Evolutionary conservation across 2,113 vertebrate genomes (phyloP).

Genomic region (Catagonus wagneri): DNA sequence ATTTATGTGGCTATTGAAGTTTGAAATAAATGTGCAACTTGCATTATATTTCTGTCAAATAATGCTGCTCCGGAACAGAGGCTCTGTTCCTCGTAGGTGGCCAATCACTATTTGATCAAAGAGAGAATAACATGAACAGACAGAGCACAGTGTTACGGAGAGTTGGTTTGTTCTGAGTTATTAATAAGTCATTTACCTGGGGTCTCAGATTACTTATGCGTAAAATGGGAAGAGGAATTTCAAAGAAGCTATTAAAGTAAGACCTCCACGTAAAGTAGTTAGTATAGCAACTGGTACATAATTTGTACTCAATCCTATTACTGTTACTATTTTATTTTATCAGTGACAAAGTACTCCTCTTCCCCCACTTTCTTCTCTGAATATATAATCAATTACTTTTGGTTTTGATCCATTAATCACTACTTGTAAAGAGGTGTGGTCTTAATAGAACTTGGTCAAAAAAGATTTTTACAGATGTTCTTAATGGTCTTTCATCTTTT

Average conservation of each 20-base stretch:
- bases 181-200: background rate
- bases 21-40: no score
- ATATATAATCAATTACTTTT: background rate
- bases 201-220: background rate
- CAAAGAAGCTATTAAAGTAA: background rate
- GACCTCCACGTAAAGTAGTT: background rate
- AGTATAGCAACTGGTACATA: background rate
- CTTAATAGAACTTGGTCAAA: background rate
- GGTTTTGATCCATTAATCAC: background rate
- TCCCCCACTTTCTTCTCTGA: background rate
- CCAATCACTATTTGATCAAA: background rate
- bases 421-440: background rate
- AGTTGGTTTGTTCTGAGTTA: background rate
- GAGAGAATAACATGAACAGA: background rate
- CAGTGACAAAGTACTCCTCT: background rate
- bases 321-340: background rate
- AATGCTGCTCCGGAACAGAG: background rate
- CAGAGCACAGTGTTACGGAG: background rate
- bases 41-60: no score
- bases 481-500: background rate
- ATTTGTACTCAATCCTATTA: background rate
- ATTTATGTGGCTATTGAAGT: background rate
- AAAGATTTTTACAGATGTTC: background rate
- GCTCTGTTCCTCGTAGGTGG: background rate
- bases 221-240: background rate